A percentile compares a stretch with the other conserved stretches of the same genome.
phyloP scores from a whole-genome alignment of 2,797 vertebrate species.

The Phrynocephalus guinanensis region DNA sequence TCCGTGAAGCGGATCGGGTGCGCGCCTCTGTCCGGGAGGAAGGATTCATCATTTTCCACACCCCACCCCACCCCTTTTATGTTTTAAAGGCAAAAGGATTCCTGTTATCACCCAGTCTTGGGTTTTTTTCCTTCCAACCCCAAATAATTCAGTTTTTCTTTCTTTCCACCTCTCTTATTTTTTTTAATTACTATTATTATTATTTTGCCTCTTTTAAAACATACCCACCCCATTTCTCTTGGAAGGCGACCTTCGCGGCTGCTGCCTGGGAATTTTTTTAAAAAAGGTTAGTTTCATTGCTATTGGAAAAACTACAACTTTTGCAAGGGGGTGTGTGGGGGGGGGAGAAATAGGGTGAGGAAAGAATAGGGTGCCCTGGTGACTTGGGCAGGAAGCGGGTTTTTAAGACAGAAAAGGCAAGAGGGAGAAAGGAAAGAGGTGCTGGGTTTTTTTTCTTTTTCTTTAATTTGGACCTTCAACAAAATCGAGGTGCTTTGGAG shows the following conservation, averaged over 20 bases:
- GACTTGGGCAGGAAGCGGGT: no score
- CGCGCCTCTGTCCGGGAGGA: no score
- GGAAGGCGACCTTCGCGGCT: not conserved
- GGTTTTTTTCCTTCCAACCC: no score
- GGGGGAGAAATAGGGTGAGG: no score
- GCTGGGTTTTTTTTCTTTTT: no score
- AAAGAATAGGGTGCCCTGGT: not conserved
- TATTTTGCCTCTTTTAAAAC: not conserved
- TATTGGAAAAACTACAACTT: not conserved
- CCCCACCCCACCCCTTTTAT: not conserved
- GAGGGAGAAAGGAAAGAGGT: no score
- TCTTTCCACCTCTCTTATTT: rapidly evolving
- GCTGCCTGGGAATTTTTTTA: not conserved
- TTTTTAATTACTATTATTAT: no score
- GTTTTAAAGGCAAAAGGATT: not conserved
- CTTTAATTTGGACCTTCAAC: no score
- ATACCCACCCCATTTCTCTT: not conserved
- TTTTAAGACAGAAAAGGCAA: no score
- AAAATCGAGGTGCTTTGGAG: no score
- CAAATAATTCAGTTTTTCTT: not conserved
- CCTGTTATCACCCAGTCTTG: not conserved
- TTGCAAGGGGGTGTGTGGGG: not conserved
- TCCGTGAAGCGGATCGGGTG: not conserved
- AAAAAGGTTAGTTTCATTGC: conserved; percentile 17
- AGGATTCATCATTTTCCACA: no score